Conservation (phyloP, 2,888 invertebrate genomes). For the Euzetes globulus region DNA sequence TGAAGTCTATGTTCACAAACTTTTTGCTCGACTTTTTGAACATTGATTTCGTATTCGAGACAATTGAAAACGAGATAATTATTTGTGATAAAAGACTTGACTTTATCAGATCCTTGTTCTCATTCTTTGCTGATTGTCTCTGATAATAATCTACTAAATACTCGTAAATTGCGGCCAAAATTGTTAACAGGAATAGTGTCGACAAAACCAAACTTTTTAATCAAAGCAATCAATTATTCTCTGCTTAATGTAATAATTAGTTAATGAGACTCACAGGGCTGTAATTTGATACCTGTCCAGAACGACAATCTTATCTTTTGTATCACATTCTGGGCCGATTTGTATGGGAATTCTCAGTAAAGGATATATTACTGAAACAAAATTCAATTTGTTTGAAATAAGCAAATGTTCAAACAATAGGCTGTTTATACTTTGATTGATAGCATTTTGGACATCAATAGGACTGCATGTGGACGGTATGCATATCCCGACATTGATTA, state of each 20-base stretch:
- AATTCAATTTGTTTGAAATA: neutral
- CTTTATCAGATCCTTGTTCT: neutral
- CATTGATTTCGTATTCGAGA: conserved; percentile 10
- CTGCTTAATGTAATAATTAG: neutral
- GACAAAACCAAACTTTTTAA: neutral
- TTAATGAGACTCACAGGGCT: conserved; percentile 25
- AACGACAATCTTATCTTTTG: neutral
- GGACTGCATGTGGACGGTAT: conserved; percentile 30
- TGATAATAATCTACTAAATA: neutral
- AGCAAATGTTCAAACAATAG: neutral
- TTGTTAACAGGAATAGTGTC: conserved; percentile 2
- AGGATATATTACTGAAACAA: conserved; percentile 26
- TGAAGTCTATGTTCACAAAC: conserved; percentile 32
- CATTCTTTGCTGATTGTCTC: neutral
- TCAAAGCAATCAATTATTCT: conserved; percentile 4
- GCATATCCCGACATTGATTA: conserved; percentile 29
- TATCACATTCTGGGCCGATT: conserved; percentile 23
- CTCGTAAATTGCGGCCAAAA: conserved; percentile 29
- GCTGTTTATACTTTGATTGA: conserved; percentile 20
- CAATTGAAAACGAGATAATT: conserved; percentile 27
- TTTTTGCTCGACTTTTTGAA: conserved; percentile 27
- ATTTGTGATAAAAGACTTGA: neutral
- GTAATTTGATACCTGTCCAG: conserved; percentile 27
- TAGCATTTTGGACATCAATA: conserved; percentile 2
- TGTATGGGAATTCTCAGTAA: conserved; percentile 11